Evolutionary conservation across 2,888 invertebrate species (phyloP).

Genomic region (Trissoscelio sp.): DNA sequence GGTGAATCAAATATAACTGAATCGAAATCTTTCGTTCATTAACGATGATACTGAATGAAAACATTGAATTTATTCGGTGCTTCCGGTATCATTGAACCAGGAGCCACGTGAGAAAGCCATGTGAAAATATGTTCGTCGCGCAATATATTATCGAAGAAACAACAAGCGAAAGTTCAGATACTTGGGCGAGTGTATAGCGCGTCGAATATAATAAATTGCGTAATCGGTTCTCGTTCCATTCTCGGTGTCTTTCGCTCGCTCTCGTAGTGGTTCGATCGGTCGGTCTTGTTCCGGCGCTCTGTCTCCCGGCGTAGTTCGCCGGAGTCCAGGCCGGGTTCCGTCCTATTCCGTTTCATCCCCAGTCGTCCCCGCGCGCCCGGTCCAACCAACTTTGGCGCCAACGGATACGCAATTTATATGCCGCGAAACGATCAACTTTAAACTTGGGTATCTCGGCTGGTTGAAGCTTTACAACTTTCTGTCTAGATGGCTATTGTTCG

Average conservation of each 20-base stretch:
- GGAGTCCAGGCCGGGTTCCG: conserved; percentile 55
- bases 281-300: conserved; percentile 14
- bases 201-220: conserved; percentile 69
- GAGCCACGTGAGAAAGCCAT: conserved; percentile 41
- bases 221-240: conserved; percentile 64
- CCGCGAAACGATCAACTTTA: conserved; percentile 74
- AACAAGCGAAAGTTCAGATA: conserved; percentile 68
- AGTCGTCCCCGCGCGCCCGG: conserved; percentile 13
- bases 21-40: too few species aligned
- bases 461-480: conserved; percentile 70
- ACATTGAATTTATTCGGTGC: conserved; percentile 24
- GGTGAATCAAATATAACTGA: too few species aligned
- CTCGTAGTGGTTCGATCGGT: neutral
- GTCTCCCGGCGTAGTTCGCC: conserved; percentile 55
- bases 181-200: conserved; percentile 58
- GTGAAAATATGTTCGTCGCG: conserved; percentile 59
- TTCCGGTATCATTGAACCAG: conserved; percentile 29
- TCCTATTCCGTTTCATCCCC: conserved; percentile 57
- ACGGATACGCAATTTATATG: conserved; percentile 75
- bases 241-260: conserved; percentile 23
- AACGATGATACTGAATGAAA: conserved; percentile 13
- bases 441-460: conserved; percentile 71
- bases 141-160: conserved; percentile 68
- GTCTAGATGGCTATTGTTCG: conserved; percentile 69
- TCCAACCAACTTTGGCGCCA: conserved; percentile 66